Conservation (phyloP, 1,140 invertebrate genomes). For the Odontomachus brunneus region DNA sequence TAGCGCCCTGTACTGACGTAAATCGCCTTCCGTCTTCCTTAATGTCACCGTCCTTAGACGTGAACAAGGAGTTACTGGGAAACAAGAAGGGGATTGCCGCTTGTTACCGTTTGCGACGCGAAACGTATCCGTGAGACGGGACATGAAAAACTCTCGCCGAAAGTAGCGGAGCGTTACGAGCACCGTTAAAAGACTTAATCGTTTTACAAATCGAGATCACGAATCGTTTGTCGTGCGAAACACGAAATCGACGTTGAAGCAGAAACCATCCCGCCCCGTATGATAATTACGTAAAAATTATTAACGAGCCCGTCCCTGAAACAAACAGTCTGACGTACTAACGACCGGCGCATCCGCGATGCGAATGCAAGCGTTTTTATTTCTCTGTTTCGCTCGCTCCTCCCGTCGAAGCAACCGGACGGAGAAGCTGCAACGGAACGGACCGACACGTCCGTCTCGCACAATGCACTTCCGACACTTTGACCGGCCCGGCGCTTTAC, state of each 20-base stretch:
- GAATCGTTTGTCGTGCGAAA: no score
- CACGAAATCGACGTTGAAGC: no score
- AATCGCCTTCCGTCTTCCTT: conserved; percentile 46
- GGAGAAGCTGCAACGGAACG: not conserved
- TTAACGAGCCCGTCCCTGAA: no score
- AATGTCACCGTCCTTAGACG: conserved; percentile 46
- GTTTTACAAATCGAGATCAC: not conserved
- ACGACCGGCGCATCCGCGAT: not conserved
- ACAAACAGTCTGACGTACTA: no score
- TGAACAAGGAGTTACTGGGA: conserved; percentile 30
- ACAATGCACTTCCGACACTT: conserved; percentile 45
- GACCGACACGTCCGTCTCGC: not conserved
- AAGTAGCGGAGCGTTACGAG: not conserved
- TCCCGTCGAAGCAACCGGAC: conserved; percentile 9
- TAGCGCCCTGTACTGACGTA: conserved; percentile 31
- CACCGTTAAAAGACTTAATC: conserved; percentile 2
- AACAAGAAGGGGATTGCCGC: conserved; percentile 45
- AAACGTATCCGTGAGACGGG: conserved; percentile 24
- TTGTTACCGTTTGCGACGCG: conserved; percentile 44
- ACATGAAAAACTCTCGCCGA: not conserved
- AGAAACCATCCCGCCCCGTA: no score
- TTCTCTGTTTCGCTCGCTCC: not conserved
- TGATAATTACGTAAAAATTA: no score
- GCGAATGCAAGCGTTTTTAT: no score
- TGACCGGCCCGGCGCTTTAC: conserved; percentile 30